Evolutionary conservation across 2,888 invertebrate species (phyloP), one percentile per base, ranked within the genome.

Genomic region (Hypolimnas misippus): DNA sequence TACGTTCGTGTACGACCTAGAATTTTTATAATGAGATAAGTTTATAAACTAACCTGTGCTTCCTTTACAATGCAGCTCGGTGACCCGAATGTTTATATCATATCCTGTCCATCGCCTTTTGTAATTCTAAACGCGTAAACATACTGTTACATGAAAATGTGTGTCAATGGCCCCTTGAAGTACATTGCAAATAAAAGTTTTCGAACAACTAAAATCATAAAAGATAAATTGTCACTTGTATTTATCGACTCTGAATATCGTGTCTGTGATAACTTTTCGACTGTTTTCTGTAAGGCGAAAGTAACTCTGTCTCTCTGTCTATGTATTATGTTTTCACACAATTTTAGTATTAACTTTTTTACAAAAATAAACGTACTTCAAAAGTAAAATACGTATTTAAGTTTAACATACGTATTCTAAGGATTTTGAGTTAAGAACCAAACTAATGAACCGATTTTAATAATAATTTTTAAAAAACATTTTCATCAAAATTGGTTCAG

Each of bases 91-190:
- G 78, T 75, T 67, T 66, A 75, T 72, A 72, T 72, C 70, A 78
- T 79, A 86, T 86, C 86, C 87, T 87, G 81, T 74, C 81, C 72
- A 67, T 72, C 66, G 65, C 75, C 74, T 73, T 73, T 89, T 84
- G 76, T 76, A 71, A 89, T 88, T 83, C 89, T 62, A 70, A 70
- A 57, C 71, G 80, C 80, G 82, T 81, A 69, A 74, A 76, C 75
- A 72, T 85, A 87, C 88, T 78, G 89, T 86, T 81, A 75, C 71
- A 76, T 71, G 66, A 78, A 81, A 80, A 82, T 81, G 78, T 81
- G 66, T 79, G 81, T 71, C 75, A 73, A 62, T 77, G 78, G 69
- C 68, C 73, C 68, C 67, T 60, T 19, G 52, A 46, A 65, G 59
- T 56, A 55, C 51, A 19, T 25, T n/a, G 38, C 57, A 56, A 64